Base-by-base conservation (phyloP, 2,888 invertebrate species). In the Ramazzottius varieornatus region DNA sequence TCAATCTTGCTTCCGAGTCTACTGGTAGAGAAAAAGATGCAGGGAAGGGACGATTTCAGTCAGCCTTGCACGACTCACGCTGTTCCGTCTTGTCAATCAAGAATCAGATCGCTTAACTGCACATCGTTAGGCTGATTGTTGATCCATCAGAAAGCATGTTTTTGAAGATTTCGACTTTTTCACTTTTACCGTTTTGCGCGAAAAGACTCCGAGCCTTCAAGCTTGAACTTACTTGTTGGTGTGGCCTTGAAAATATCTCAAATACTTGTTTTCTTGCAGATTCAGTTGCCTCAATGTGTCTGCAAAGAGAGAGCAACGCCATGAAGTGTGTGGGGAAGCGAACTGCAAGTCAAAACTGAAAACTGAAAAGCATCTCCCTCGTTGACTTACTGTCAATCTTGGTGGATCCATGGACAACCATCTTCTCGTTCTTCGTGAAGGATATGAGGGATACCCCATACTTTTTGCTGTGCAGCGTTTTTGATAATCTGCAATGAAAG, bases 381-480 rank as follows among this genome's bases (percentile, higher is more conserved):
- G n/a, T 40, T 40, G 8, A 16, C 54, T 4, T 54, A 54, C 54
- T 24, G 29, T 54, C 54, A 24, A 54, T 29, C 24, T 54, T 54
- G 4, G 54, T 54, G 29, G 54, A 54, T 8, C 54, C 54, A 29
- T 54, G 54, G 20, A 54, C 24, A 24, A 54, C 54, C 4, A 24
- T 54, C 16, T 54, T 54, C 20, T 54, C 16, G 29, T 54, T 54
- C 29, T 24, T 13, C 29, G 54, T 54, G 54, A 54, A 54, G 13
- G 54, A 54, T 4, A 54, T 54, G 16, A 54, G 29, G 29, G 8
- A 8, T 24, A 54, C 54, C 16, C 54, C 54, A 29, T 54, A 54
- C 29, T 54, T 54, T 29, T 54, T 54, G 29, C 54, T 54, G 54
- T 54, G 54, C 29, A 54, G 54, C 54, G 54, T 54, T 24, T 54